Percentiles rank a stretch among this genome's conserved stretches.
These are phyloP conservation scores for Acestrorhynchus altus DNA, from an alignment of 2,797 vertebrate genomes.

Conservation along the genomic window DNA sequence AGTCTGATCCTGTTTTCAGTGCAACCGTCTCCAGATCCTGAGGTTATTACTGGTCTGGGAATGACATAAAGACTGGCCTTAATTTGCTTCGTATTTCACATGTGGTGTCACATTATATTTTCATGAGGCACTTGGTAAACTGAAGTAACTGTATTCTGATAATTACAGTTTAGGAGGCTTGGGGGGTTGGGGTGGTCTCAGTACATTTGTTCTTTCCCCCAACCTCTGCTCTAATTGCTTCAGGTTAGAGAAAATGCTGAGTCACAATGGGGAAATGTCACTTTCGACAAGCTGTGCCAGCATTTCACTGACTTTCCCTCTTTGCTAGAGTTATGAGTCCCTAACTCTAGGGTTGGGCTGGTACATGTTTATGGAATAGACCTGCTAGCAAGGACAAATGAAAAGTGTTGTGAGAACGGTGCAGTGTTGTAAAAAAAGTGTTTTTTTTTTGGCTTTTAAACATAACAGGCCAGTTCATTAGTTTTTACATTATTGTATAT, in stretches of 20 bases:
- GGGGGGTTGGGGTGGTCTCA: not conserved
- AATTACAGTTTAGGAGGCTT: slow-evolving; percentile 22
- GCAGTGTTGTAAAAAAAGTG: too few relatives aligned
- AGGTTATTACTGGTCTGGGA: slow-evolving; percentile 18
- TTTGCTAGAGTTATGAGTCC: not conserved
- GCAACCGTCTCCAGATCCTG: not conserved
- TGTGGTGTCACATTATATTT: slow-evolving; percentile 45
- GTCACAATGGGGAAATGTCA: slow-evolving; percentile 42
- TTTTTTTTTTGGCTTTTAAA: too few relatives aligned
- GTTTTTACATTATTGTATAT: too few relatives aligned
- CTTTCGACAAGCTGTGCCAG: slow-evolving; percentile 24
- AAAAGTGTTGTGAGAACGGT: not conserved
- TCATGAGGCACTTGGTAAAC: slow-evolving; percentile 31
- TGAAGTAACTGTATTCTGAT: slow-evolving; percentile 28
- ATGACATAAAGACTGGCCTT: not conserved
- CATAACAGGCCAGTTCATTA: too few relatives aligned
- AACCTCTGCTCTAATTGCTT: slow-evolving; percentile 44
- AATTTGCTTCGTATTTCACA: slow-evolving; percentile 37
- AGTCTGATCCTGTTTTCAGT: slow-evolving; percentile 14
- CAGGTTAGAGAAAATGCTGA: slow-evolving; percentile 34
- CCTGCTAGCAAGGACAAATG: not conserved
- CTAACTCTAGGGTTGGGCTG: slow-evolving; percentile 2
- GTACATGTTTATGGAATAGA: not conserved
- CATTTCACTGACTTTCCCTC: slow-evolving; percentile 25
- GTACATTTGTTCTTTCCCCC: slow-evolving; percentile 11